These are phyloP conservation scores for Drosophila albomicans DNA, from an alignment of 1,140 invertebrate species.

Conservation along the genomic window DNA sequence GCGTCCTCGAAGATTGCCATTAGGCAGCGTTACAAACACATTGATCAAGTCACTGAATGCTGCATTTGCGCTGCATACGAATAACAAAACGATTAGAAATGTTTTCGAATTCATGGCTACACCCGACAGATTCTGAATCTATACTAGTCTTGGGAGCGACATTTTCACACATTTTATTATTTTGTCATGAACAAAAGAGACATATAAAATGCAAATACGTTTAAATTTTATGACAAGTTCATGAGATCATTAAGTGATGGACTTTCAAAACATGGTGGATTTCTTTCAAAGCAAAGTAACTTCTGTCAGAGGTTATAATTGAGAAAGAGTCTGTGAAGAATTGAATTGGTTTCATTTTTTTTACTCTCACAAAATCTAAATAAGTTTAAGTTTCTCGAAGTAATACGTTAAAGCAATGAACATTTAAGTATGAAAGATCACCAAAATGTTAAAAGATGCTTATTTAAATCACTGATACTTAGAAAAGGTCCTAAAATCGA, in stretches of 20 bases:
- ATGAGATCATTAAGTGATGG: neutral
- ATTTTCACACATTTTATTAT: neutral
- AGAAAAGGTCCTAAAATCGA: no score
- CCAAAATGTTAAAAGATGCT: no score
- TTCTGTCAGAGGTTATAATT: neutral
- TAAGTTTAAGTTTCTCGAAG: neutral
- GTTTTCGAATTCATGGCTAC: constrained; percentile 5
- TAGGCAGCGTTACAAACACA: neutral
- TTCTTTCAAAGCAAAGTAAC: neutral
- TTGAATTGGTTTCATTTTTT: constrained; percentile 2
- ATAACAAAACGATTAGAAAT: neutral
- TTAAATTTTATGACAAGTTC: neutral
- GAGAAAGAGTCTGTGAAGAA: neutral
- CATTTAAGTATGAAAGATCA: no score
- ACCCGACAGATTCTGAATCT: constrained; percentile 3
- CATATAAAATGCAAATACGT: neutral
- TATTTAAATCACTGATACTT: no score
- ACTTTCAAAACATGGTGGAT: neutral
- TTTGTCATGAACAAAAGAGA: neutral
- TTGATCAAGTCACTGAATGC: neutral
- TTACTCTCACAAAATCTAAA: neutral
- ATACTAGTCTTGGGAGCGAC: neutral
- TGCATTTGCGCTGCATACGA: neutral
- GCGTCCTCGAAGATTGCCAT: constrained; percentile 15
- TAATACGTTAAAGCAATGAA: no score